Conservation (phyloP, 2,888 invertebrate genomes). For the Morinoia aosen region DNA sequence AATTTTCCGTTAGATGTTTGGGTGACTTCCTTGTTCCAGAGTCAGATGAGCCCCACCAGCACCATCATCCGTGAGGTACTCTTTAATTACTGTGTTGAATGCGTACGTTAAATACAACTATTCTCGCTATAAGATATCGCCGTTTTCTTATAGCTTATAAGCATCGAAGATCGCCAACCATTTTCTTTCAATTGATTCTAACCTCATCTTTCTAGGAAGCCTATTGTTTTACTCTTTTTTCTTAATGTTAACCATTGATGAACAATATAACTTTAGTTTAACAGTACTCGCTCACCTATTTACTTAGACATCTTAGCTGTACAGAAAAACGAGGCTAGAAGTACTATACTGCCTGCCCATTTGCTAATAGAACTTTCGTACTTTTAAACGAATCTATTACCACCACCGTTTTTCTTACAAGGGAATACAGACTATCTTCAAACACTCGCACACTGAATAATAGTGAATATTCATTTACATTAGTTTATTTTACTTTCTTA, state of each 20-base stretch:
- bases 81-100: too few relatives aligned
- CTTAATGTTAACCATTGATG: background rate
- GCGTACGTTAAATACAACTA: too few relatives aligned
- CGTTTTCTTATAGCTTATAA: too few relatives aligned
- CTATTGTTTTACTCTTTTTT: background rate
- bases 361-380: background rate
- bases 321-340: background rate
- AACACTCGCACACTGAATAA: background rate
- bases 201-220: background rate
- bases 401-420: background rate
- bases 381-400: background rate
- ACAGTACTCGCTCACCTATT: background rate
- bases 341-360: background rate
- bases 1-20: too few relatives aligned
- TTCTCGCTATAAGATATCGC: too few relatives aligned
- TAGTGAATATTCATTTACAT: background rate
- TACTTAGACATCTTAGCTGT: background rate
- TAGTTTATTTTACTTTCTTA: background rate
- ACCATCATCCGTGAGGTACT: too few relatives aligned
- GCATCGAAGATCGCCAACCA: too few relatives aligned
- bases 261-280: background rate
- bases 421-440: background rate
- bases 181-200: too few relatives aligned
- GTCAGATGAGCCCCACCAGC: too few relatives aligned
- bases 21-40: too few relatives aligned